Conservation (phyloP, 2,888 invertebrate species). For the Ligdia adustata region DNA sequence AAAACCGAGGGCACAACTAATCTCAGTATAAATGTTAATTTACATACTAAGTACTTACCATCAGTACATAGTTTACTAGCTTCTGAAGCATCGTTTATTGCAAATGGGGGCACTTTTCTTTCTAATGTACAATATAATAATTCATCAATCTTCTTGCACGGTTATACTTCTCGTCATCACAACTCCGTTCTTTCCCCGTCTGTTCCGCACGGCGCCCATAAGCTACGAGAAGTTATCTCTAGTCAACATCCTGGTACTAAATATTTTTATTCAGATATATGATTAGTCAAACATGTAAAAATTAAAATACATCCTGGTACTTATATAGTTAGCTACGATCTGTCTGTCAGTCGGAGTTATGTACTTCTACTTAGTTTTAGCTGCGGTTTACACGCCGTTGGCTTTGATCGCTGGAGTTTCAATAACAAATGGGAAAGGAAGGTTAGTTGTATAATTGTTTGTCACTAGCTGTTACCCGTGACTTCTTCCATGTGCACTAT, state of each 20-base stretch:
- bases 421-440: conserved; percentile 32
- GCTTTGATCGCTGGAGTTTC: conserved; percentile 74
- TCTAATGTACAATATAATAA: conserved; percentile 60
- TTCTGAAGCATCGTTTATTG: too few relatives aligned
- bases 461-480: too few relatives aligned
- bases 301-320: conserved; percentile 87
- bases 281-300: too few relatives aligned
- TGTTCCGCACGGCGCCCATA: conserved; percentile 49
- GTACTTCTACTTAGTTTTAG: conserved; percentile 92
- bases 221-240: conserved; percentile 66
- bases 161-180: conserved; percentile 71
- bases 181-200: conserved; percentile 59
- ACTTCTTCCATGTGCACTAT: neutral
- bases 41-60: too few relatives aligned
- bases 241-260: too few relatives aligned
- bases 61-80: too few relatives aligned
- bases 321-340: conserved; percentile 90
- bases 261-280: too few relatives aligned
- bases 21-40: neutral
- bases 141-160: conserved; percentile 82
- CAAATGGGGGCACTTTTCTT: too few relatives aligned
- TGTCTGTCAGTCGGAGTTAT: conserved; percentile 93
- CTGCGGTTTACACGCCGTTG: conserved; percentile 89
- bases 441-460: too few relatives aligned
- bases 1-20: neutral